Percentiles rank a stretch among this genome's conserved stretches.
Evolutionary conservation across 53 echinoderm and acorn worm species (phyloP).

Genomic region (Pentamera pediparva): DNA sequence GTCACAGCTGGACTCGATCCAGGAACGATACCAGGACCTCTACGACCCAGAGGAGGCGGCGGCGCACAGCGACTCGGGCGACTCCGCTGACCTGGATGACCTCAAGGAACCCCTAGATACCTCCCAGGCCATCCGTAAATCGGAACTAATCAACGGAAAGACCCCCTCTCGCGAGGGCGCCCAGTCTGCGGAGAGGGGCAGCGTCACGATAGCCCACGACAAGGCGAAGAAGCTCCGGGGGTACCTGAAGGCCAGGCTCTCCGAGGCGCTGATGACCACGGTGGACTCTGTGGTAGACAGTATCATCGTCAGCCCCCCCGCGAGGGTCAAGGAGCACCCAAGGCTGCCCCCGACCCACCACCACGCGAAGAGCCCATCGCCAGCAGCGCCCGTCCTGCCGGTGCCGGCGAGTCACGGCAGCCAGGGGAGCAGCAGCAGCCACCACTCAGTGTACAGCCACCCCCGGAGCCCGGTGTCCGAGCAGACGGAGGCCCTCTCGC

Average conservation of each 20-base stretch:
- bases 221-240: constrained; percentile 46
- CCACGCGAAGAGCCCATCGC: constrained; percentile 13
- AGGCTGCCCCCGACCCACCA: constrained; percentile 27
- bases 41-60: constrained; percentile 79
- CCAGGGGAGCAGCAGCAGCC: background rate
- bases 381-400: background rate
- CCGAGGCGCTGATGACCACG: constrained; percentile 47
- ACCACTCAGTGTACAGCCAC: background rate
- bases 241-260: constrained; percentile 53
- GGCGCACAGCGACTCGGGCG: constrained; percentile 64
- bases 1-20: constrained; percentile 77
- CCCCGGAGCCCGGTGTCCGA: constrained; percentile 22
- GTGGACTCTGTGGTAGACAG: constrained; percentile 62
- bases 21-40: constrained; percentile 87
- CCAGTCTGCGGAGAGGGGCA: constrained; percentile 8
- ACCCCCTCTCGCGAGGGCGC: constrained; percentile 12
- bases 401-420: background rate
- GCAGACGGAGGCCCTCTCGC: constrained; percentile 87
- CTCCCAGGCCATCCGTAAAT: constrained; percentile 61
- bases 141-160: constrained; percentile 44
- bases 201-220: constrained; percentile 35
- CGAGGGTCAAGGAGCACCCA: constrained; percentile 42
- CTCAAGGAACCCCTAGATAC: constrained; percentile 79
- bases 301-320: constrained; percentile 11
- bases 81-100: constrained; percentile 82